Evolutionary conservation across 2,113 vertebrate genomes (phyloP).

Genomic region (Heterochromis multidens): DNA sequence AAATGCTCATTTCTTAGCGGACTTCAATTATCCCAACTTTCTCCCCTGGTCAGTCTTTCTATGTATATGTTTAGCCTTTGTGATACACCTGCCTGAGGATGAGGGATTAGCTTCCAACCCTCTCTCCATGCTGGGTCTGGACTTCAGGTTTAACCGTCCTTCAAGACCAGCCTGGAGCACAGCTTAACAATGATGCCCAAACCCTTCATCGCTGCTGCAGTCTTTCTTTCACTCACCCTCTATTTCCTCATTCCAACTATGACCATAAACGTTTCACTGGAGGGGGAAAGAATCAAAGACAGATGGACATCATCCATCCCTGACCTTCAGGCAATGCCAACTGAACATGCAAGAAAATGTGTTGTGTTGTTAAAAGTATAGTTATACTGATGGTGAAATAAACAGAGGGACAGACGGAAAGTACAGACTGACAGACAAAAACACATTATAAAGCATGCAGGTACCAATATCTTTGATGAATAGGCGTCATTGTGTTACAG

Average conservation of each 20-base stretch:
- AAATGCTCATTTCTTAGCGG: conserved; percentile 66
- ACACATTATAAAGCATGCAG: conserved; percentile 48
- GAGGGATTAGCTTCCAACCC: conserved; percentile 69
- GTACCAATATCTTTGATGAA: conserved; percentile 69
- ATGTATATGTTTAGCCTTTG: conserved; percentile 79
- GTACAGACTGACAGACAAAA: conserved; percentile 22
- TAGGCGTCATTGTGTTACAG: conserved; percentile 73
- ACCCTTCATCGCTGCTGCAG: conserved; percentile 39
- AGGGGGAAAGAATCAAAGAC: conserved; percentile 60
- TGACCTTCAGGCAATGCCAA: conserved; percentile 62
- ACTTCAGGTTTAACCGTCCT: conserved; percentile 68
- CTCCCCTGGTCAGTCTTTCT: conserved; percentile 66
- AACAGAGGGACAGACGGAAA: conserved; percentile 1
- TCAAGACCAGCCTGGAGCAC: conserved; percentile 66
- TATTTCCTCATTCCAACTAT: conserved; percentile 45
- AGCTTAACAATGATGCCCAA: conserved; percentile 57
- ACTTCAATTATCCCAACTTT: conserved; percentile 76
- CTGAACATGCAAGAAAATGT: conserved; percentile 37
- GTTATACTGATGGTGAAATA: conserved; percentile 1
- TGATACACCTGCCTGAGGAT: conserved; percentile 73
- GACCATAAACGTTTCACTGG: conserved; percentile 49
- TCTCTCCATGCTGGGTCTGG: conserved; percentile 57
- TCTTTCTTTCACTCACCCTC: conserved; percentile 41
- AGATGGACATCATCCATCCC: conserved; percentile 58
- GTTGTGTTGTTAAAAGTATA: conserved; percentile 28